These are phyloP conservation scores for Pituophis catenifer DNA, from an alignment of 2,113 vertebrate genomes.

Conservation along the genomic window DNA sequence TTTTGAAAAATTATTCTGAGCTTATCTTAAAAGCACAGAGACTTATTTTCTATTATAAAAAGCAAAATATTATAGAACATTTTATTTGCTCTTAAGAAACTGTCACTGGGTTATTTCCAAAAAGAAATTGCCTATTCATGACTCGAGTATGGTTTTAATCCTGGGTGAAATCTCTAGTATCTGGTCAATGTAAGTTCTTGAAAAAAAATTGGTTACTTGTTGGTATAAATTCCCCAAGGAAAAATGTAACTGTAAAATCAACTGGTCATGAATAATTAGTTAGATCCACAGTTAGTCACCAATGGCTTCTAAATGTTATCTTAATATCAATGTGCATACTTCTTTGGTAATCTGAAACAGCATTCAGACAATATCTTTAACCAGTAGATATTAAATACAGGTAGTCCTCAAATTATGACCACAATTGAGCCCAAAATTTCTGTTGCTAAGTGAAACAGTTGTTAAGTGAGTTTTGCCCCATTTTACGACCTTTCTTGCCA, in stretches of 20 bases:
- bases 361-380: not conserved
- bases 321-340: not conserved
- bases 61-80: not conserved
- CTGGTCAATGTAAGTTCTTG: not conserved
- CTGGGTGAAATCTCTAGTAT: fast-evolving
- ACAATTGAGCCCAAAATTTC: not conserved
- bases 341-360: not conserved
- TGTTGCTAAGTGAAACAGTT: not conserved
- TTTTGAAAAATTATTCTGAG: conserved; percentile 3
- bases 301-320: not conserved
- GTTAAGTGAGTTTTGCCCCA: not conserved
- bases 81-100: not conserved
- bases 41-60: not conserved
- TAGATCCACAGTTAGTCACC: not conserved
- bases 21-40: conserved; percentile 11
- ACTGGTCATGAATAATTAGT: conserved; percentile 8
- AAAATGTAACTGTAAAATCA: conserved; percentile 39
- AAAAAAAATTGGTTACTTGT: conserved; percentile 18
- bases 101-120: not conserved
- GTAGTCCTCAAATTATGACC: not conserved
- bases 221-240: conserved; percentile 35
- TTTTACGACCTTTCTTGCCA: not conserved
- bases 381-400: not conserved
- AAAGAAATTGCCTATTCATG: not conserved
- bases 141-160: not conserved